A percentile compares a stretch with the other conserved stretches of the same genome.
These are phyloP conservation scores for Channa striata DNA, from an alignment of 2,797 vertebrate genomes.

Conservation along the genomic window DNA sequence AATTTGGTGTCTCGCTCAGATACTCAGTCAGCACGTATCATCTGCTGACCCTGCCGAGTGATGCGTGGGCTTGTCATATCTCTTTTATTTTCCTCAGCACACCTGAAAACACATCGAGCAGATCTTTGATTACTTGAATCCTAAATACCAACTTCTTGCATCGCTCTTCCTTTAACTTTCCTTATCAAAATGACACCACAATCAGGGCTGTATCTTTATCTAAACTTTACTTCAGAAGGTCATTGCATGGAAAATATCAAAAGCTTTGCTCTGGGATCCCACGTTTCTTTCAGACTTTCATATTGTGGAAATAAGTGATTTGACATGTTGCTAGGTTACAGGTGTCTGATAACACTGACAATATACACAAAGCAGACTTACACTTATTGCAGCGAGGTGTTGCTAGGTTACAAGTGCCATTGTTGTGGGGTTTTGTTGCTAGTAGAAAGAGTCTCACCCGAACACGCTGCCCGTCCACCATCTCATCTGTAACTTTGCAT, in stretches of 20 bases:
- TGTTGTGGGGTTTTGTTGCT: slow-evolving; percentile 36
- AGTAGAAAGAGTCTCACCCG: not conserved
- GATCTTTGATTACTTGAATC: not conserved
- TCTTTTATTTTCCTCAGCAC: not conserved
- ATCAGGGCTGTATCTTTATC: not conserved
- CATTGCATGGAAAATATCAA: slow-evolving; percentile 6
- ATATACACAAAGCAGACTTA: slow-evolving; percentile 39
- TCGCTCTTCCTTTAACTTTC: slow-evolving; percentile 13
- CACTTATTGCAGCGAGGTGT: slow-evolving; percentile 44
- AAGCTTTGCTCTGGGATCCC: not conserved
- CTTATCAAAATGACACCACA: slow-evolving; percentile 16
- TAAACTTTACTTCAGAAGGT: slow-evolving; percentile 20
- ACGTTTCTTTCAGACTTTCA: not conserved
- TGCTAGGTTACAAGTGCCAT: slow-evolving; percentile 63
- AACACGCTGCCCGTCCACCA: not conserved
- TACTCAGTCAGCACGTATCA: slow-evolving; percentile 1
- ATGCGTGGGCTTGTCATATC: not conserved
- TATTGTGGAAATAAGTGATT: slow-evolving; percentile 10
- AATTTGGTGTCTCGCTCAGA: not conserved
- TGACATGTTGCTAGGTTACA: slow-evolving; percentile 52
- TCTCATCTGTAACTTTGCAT: slow-evolving; percentile 14
- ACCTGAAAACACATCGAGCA: not conserved
- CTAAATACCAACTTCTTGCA: not conserved
- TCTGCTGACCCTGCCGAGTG: slow-evolving; percentile 2
- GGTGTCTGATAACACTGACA: slow-evolving; percentile 39